A percentile compares a stretch with the other conserved stretches of the same genome.
phyloP scores from a whole-genome alignment of 2,888 invertebrate species.

The Melanostoma scalare region DNA sequence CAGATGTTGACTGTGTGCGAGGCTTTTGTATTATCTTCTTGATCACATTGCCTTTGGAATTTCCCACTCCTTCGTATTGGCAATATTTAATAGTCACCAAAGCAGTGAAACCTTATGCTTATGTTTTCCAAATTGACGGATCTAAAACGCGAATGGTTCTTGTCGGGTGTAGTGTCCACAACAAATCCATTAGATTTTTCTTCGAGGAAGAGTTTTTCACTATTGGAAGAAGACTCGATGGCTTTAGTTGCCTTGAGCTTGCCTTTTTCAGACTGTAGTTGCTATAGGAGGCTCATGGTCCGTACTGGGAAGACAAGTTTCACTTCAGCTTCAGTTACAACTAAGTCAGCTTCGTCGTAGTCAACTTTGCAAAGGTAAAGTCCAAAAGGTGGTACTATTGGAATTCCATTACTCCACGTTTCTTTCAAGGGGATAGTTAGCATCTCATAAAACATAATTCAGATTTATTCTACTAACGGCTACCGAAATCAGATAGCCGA shows the following conservation, averaged over 20 bases:
- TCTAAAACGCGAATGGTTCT: too few species aligned
- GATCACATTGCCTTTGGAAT: too few species aligned
- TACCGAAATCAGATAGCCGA: constrained; percentile 86
- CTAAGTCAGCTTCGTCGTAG: constrained; percentile 85
- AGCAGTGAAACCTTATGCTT: too few species aligned
- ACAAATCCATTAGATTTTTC: constrained; percentile 87
- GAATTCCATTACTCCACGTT: too few species aligned
- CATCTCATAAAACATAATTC: constrained; percentile 88
- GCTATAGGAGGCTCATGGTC: constrained; percentile 86
- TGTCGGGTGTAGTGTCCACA: constrained; percentile 91
- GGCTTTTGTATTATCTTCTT: too few species aligned
- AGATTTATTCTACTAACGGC: constrained; percentile 85
- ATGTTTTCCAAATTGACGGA: too few species aligned
- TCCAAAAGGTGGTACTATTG: constrained; percentile 86
- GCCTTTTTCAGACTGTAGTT: constrained; percentile 84
- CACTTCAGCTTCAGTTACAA: constrained; percentile 14
- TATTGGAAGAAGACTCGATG: constrained; percentile 81
- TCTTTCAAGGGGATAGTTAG: constrained; percentile 89
- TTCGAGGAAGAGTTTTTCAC: constrained; percentile 74
- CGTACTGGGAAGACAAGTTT: not conserved
- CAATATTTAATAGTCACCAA: too few species aligned
- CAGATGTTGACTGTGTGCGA: too few species aligned
- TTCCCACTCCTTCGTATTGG: too few species aligned
- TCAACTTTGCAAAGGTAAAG: constrained; percentile 89
- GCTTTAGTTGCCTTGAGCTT: constrained; percentile 87